A percentile compares a stretch with the other conserved stretches of the same genome.
phyloP scores from a whole-genome alignment of 1,140 invertebrate species.

The Bicyclus anynana region DNA sequence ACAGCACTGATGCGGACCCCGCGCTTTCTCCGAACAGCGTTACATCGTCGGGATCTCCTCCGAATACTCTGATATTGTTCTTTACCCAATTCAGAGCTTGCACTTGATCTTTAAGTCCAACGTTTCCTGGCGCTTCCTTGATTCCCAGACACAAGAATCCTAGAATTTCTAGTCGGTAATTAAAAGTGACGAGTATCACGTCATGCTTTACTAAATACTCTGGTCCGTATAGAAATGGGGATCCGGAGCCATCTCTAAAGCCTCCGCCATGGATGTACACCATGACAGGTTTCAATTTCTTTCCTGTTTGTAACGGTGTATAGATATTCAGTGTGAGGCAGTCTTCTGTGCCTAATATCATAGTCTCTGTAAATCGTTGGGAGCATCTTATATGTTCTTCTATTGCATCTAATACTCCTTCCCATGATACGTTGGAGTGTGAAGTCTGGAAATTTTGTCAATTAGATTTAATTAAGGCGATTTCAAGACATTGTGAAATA shows the following conservation, averaged over 20 bases:
- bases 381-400: conserved; percentile 75
- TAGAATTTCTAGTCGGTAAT: conserved; percentile 81
- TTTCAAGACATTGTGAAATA: no score
- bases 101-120: conserved; percentile 78
- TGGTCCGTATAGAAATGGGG: conserved; percentile 76
- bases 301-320: conserved; percentile 43
- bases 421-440: conserved; percentile 76
- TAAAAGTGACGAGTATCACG: conserved; percentile 82
- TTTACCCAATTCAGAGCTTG: conserved; percentile 77
- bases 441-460: conserved; percentile 70
- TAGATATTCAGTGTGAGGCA: conserved; percentile 76
- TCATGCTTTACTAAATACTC: conserved; percentile 81
- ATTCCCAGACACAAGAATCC: conserved; percentile 81
- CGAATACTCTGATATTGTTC: conserved; percentile 73
- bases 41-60: conserved; percentile 63
- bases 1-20: conserved; percentile 59
- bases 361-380: conserved; percentile 63
- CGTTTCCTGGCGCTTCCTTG: conserved; percentile 77
- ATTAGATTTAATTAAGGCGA: no score
- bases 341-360: conserved; percentile 59
- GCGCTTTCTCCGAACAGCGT: conserved; percentile 69
- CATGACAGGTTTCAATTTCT: conserved; percentile 60
- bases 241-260: conserved; percentile 77
- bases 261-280: conserved; percentile 82
- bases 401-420: conserved; percentile 75